Base-by-base conservation (phyloP, 2,888 invertebrate species). In the Electrophaes corylata region DNA sequence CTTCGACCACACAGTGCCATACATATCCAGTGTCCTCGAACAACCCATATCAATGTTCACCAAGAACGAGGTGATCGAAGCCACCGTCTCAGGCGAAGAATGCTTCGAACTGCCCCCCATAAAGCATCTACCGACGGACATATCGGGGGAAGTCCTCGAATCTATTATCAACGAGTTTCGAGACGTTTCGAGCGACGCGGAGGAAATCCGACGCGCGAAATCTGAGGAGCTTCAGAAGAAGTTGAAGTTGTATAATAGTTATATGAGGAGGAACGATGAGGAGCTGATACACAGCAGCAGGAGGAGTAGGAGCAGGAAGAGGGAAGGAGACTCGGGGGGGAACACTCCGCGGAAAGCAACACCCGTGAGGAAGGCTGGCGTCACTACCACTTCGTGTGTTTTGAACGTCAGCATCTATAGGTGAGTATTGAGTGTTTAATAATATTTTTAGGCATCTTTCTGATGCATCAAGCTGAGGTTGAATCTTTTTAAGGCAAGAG, bases 221-320 rank as follows among this genome's bases (percentile, higher is more conserved):
- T 80, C 76, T 0, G 82, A 78, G 52, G 86, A 89, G 76, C 62
- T 82, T 69, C 83, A 88, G 65, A 78, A 86, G 65, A 94, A 95
- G 60, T 82, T 95, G 58, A 94, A 94, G 72, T 78, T 95, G 64
- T 95, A 95, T 60, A 93, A 94, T 63, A 94, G 94, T 80, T 96
- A 96, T 47, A 94, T 95, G 65, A 94, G 94, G 81, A 93, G 94
- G 88, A 95, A 94, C 64, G 96, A 95, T 65, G 94, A 94, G 53
- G 94, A 95, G 62, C 93, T 94, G 77, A 95, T 94, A 41, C 94
- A 95, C 49, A 93, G 93, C 44, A 91, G 88, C 39, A 78, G 86
- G 14, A 79, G 88, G 51, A 91, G 88, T 48, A 78, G 91, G 51
- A 91, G 88, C 48, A 78, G 91, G 60, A 74, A 85, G 60, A 57